These are phyloP conservation scores for Lagodon rhomboides DNA, from an alignment of 2,797 vertebrate genomes.

Conservation along the genomic window DNA sequence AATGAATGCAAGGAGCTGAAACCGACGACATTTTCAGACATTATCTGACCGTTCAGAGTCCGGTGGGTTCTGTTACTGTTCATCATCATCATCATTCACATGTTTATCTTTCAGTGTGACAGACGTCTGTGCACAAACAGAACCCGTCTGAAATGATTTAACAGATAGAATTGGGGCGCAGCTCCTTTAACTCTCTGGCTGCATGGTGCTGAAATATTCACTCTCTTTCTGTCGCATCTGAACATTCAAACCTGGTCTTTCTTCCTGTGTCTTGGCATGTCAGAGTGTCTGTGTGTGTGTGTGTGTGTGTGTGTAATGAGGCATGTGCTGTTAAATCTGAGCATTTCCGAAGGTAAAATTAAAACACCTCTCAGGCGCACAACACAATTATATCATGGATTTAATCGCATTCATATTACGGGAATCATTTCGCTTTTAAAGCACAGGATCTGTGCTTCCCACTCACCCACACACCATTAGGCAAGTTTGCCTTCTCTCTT, in stretches of 20 bases:
- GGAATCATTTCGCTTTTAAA: slow-evolving; percentile 47
- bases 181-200: slow-evolving; percentile 44
- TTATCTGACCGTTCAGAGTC: neutral
- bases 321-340: slow-evolving; percentile 13
- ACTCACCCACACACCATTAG: slow-evolving; percentile 76
- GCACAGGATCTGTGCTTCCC: slow-evolving; percentile 58
- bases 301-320: neutral
- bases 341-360: slow-evolving; percentile 16
- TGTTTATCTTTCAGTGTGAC: neutral
- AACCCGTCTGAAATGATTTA: slow-evolving; percentile 39
- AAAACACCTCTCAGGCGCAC: neutral
- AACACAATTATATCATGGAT: slow-evolving; percentile 21
- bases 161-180: slow-evolving; percentile 48
- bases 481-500: slow-evolving; percentile 71
- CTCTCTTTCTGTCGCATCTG: neutral
- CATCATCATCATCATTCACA: slow-evolving; percentile 22
- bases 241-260: slow-evolving; percentile 8
- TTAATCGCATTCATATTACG: slow-evolving; percentile 47
- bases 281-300: neutral
- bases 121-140: neutral
- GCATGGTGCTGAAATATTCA: slow-evolving; percentile 56
- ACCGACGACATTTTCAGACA: slow-evolving; percentile 1
- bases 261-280: slow-evolving; percentile 9
- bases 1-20: no score
- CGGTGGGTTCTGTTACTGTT: slow-evolving; percentile 22